Percentiles rank a stretch among this genome's conserved stretches.
phyloP scores from a whole-genome alignment of 2,797 vertebrate genomes.

The Pseudochirops cupreus region DNA sequence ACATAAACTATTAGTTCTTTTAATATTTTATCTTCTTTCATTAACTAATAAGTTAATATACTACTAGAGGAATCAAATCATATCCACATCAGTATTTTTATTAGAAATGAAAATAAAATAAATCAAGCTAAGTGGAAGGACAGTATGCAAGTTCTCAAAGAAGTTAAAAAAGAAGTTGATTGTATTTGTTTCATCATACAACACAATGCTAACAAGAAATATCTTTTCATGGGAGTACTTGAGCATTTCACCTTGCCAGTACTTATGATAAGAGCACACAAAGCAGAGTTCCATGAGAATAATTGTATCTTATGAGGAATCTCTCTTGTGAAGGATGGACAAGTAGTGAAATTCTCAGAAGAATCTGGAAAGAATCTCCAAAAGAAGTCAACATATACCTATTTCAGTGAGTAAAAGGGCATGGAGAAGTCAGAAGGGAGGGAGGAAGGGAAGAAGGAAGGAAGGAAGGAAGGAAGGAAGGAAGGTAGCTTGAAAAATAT shows the following conservation, averaged over 20 bases:
- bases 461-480: no score
- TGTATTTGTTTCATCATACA: not conserved
- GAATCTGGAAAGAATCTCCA: not conserved
- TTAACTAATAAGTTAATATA: not conserved
- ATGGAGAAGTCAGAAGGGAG: not conserved
- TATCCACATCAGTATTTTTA: not conserved
- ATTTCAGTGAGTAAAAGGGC: not conserved
- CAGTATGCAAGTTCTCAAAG: not conserved
- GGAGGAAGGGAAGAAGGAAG: no score
- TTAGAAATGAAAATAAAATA: not conserved
- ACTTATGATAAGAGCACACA: not conserved
- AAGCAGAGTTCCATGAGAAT: not conserved
- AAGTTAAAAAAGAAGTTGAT: not conserved
- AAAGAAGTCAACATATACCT: not conserved
- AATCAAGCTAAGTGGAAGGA: not conserved
- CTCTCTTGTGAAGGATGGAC: not conserved
- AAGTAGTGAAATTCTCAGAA: not conserved
- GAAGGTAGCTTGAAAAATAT: not conserved
- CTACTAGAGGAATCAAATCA: not conserved
- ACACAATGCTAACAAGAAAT: not conserved
- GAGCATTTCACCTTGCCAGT: not conserved
- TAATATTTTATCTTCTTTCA: not conserved
- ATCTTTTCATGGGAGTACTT: not conserved
- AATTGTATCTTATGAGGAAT: not conserved
- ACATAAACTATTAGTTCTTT: not conserved